Evolutionary conservation across 1,140 invertebrate species (phyloP), one percentile per base, ranked within the genome.

Genomic region (Anastrepha obliqua): DNA sequence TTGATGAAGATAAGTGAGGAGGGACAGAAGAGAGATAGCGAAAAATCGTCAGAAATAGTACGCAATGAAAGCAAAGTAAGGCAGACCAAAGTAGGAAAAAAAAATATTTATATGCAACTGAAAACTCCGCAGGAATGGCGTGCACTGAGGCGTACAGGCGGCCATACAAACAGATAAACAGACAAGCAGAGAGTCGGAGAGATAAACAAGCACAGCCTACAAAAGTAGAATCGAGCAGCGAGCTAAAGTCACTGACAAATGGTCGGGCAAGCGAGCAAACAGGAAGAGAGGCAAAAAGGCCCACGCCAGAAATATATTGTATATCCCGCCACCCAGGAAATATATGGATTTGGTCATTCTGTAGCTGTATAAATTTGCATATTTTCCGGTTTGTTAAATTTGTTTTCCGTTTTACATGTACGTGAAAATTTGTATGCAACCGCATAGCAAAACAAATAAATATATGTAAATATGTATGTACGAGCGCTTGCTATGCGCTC

Each of bases 301-400:
- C 15, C 67, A 47, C 42, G 5, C 29, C 29, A 51, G 51, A 42
- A 67, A 20, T 64, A n/a, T n/a, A n/a, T n/a, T n/a, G 62, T 64
- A 20, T 5, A 20, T 70, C 11, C 65, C 62, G 13, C 70, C 44
- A 74, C 11, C 70, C 47, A 42, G 74, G 6, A 81, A 51, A 11
- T 29, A 81, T n/a, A 29, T 7, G 74, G 74, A 81, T 17, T 81
- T 81, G 74, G 44, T 81, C 74, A 55, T 55, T 55, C 47, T 55
- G 74, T 81, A 20, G n/a, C n/a, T 81, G 74, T 81, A 81, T 81
- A 81, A 81, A 81, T 81, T 81, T 81, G 47, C 74, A 81, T 81
- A 81, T 81, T 81, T 81, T 81, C 74, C 74, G 74, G 74, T 81
- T 81, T 81, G 74, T 81, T 81, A 81, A 81, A 81, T 81, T 81